Percentiles rank a stretch among this genome's conserved stretches.
Conservation (phyloP, 1,140 invertebrate species). For the Latrodectus geometricus region DNA sequence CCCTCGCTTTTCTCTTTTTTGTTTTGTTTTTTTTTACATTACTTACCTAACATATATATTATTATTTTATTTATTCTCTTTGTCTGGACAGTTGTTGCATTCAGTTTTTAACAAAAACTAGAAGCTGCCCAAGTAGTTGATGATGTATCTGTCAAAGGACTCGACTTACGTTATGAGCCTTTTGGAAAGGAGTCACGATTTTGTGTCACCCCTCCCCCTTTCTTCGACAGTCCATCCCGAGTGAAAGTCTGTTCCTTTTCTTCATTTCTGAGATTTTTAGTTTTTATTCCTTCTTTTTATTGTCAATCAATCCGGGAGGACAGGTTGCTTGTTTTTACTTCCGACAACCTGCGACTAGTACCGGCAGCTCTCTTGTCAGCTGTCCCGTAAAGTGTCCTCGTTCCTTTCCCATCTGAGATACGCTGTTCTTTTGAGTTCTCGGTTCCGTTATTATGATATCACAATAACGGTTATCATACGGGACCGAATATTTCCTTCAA, state of each 20-base stretch:
- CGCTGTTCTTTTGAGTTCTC: too few relatives aligned
- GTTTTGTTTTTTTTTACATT: not conserved
- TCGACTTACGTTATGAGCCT: conserved; percentile 37
- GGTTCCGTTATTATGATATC: too few relatives aligned
- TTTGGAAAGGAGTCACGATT: conserved; percentile 37
- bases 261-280: conserved; percentile 14
- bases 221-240: conserved; percentile 3
- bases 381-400: too few relatives aligned
- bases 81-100: not conserved
- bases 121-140: conserved; percentile 29
- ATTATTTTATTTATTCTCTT: conserved; percentile 9
- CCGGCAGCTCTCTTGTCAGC: too few relatives aligned
- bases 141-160: conserved; percentile 23
- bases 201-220: conserved; percentile 15
- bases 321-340: conserved; percentile 26
- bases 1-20: conserved; percentile 8
- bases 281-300: not conserved
- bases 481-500: too few relatives aligned
- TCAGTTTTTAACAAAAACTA: conserved; percentile 1
- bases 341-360: not conserved
- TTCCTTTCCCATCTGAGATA: not conserved
- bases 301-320: conserved; percentile 51
- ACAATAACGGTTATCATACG: too few relatives aligned
- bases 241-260: conserved; percentile 17
- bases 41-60: not conserved